phyloP scores from a whole-genome alignment of 2,888 invertebrate species.

The Coremacera marginata region DNA sequence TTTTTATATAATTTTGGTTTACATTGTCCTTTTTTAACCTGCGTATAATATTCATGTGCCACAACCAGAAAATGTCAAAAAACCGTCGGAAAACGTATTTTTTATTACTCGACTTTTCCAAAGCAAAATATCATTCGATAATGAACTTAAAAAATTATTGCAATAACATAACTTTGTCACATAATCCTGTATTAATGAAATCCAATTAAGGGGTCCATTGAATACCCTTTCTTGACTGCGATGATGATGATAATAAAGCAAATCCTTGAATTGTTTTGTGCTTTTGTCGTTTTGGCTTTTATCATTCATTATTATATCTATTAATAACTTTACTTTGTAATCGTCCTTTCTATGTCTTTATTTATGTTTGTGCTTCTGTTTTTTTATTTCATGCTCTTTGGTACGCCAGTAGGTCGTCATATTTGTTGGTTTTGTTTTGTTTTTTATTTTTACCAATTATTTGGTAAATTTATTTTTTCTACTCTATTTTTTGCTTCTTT shows the following conservation, averaged over 20 bases:
- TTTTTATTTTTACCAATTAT: slow-evolving; percentile 20
- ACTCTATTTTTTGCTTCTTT: neutral
- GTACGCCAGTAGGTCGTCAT: neutral
- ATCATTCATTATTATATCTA: neutral
- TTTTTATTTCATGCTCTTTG: neutral
- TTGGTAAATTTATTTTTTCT: slow-evolving; percentile 4
- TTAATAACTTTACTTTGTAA: neutral
- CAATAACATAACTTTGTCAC: no score
- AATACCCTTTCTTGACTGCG: neutral
- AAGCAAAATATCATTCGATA: no score
- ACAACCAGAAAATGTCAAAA: no score
- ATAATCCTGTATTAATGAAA: no score
- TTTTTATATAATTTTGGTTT: no score
- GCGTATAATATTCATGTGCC: no score
- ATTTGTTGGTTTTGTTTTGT: slow-evolving; percentile 1
- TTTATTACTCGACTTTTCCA: no score
- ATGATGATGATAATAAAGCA: neutral
- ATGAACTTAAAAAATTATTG: no score
- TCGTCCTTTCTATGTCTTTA: neutral
- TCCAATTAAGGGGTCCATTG: neutral
- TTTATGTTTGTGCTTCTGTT: neutral
- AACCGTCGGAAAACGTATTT: no score
- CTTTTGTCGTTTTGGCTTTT: neutral
- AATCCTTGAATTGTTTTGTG: neutral
- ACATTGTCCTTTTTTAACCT: no score